Evolutionary conservation across 2,113 vertebrate species (phyloP).

Genomic region (Oostethus manadensis): DNA sequence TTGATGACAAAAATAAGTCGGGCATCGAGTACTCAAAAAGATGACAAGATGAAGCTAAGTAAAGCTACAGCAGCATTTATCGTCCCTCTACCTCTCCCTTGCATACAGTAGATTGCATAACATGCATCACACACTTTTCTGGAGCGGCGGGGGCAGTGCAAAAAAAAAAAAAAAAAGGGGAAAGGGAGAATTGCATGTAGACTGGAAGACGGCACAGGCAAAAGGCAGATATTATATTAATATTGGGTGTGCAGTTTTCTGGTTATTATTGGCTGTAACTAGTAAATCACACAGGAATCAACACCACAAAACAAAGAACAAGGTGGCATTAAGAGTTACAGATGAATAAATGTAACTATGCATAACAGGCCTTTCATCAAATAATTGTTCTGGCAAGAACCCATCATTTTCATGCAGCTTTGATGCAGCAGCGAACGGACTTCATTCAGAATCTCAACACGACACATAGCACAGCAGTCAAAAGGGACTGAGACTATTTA

Average conservation of each 20-base stretch:
- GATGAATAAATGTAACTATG: conserved; percentile 20
- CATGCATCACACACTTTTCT: conserved; percentile 17
- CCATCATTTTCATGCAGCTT: conserved; percentile 21
- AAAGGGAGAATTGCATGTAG: background rate
- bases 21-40: conserved; percentile 15
- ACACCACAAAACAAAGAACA: background rate
- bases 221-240: background rate
- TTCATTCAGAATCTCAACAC: conserved; percentile 30
- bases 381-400: conserved; percentile 24
- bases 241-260: background rate
- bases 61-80: conserved; percentile 23
- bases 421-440: conserved; percentile 14
- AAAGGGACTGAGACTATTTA: conserved; percentile 21
- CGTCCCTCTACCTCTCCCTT: conserved; percentile 16
- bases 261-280: background rate
- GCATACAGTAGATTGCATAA: conserved; percentile 2
- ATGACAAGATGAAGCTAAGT: conserved; percentile 28
- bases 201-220: background rate
- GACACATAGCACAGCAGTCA: conserved; percentile 29
- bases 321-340: background rate
- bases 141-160: conserved; percentile 17
- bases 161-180: conserved; percentile 14
- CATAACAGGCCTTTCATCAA: conserved; percentile 21
- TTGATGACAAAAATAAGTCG: conserved; percentile 7
- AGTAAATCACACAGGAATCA: background rate